Conservation (phyloP, 1,140 invertebrate species). For the Mizuhopecten yessoensis region DNA sequence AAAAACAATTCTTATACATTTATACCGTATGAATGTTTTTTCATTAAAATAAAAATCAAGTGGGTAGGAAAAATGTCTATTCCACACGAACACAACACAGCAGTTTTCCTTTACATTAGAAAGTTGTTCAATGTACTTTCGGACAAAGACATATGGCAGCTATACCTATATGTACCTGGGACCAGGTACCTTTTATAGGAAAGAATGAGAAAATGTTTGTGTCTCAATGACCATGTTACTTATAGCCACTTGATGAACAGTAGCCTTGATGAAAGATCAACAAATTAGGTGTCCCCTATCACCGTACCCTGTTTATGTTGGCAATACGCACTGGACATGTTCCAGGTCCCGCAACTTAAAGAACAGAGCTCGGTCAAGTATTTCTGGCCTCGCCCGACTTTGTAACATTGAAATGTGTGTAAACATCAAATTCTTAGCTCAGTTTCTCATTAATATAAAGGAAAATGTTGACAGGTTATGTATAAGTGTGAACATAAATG, state of each 20-base stretch:
- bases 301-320: background rate
- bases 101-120: no score
- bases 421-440: constrained; percentile 16
- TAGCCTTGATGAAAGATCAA: background rate
- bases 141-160: background rate
- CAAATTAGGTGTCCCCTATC: background rate
- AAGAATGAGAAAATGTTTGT: background rate
- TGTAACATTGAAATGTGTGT: background rate
- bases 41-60: no score
- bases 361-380: background rate
- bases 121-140: background rate
- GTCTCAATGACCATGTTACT: background rate
- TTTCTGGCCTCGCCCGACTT: background rate
- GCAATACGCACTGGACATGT: background rate
- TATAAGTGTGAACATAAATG: background rate
- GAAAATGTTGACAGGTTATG: constrained; percentile 5
- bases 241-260: background rate
- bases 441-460: background rate
- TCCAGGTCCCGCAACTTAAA: background rate
- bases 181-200: background rate
- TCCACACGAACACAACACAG: no score
- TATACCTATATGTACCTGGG: background rate
- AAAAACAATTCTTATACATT: no score
- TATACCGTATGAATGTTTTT: no score
- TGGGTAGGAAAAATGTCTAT: no score